Evolutionary conservation across 2,797 vertebrate genomes (phyloP), one percentile per base, ranked within the genome.

Genomic region (Sciurus carolinensis): DNA sequence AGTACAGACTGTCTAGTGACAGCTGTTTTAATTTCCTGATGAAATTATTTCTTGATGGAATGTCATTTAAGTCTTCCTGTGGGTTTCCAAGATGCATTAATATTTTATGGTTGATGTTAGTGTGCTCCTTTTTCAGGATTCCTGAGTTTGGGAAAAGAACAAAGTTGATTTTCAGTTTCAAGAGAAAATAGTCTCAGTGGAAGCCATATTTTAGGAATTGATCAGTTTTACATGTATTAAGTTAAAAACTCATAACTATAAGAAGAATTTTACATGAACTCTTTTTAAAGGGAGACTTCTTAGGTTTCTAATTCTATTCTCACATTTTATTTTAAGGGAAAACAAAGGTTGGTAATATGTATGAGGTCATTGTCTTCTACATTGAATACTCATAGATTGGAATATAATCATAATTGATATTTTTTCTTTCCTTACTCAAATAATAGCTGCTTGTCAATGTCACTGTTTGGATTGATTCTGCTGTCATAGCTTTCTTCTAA

Each of bases 31-130:
- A 33, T 75, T 95, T 77, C 62, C 86, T 57, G 44, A 76, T 85
- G 44, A 80, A 72, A 80, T 79, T 79, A 44, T 54, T 92, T 80
- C 57, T 91, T 75, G 50, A 88, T 14, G 81, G 30, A 84, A 84
- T n/a, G 24, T 57, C 20, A 69, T n/a, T 59, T 64, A 57, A 79
- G 75, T 87, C 33, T 76, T 86, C 73, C 20, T 54, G 15, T 12
- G 30, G 18, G n/a, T 84, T 57, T 87, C 87, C 69, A 83, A 54
- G 22, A 10, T 67, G 13, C 26, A 69, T 54, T 62, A n/a, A 42
- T 50, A 24, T 24, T 59, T 64, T 39, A 30, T n/a, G 79, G 62
- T 66, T 93, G 11, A 11, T 69, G 87, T 47, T 69, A 33, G 11
- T 52, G 30, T 47, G 36, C 36, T 36, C 36, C 3, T 36, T 36